Percentiles rank a stretch among this genome's conserved stretches.
phyloP scores from a whole-genome alignment of 2,113 vertebrate genomes.

The Opisthocomus hoazin region DNA sequence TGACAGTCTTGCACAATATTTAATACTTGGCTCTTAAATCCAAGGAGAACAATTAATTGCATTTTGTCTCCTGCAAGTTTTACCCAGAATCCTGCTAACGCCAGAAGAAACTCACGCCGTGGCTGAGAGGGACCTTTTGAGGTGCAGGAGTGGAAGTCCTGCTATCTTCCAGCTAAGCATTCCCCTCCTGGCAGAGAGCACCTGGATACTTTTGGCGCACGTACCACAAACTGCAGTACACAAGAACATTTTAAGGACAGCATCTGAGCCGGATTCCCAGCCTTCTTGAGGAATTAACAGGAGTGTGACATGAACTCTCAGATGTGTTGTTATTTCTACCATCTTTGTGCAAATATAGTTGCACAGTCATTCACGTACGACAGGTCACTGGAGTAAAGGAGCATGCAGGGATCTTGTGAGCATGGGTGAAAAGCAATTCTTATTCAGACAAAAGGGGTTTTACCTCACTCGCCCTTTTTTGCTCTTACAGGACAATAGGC shows the following conservation, averaged over 20 bases:
- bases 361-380: neutral
- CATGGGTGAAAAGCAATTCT: neutral
- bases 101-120: neutral
- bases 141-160: neutral
- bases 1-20: neutral
- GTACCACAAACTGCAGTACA: neutral
- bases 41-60: neutral
- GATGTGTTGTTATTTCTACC: neutral
- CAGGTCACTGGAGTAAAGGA: neutral
- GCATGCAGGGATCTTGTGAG: neutral
- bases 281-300: neutral
- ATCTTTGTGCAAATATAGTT: neutral
- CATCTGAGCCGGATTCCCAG: neutral
- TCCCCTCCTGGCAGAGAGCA: neutral
- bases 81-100: neutral
- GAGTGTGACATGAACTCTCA: neutral
- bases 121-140: neutral
- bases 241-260: neutral
- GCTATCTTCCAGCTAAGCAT: neutral
- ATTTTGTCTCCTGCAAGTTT: neutral
- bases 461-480: constrained; percentile 37
- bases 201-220: neutral
- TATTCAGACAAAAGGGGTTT: neutral
- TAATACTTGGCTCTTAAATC: neutral
- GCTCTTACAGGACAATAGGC: neutral